Conservation (phyloP, 2,113 vertebrate species). For the Prunella himalayana region DNA sequence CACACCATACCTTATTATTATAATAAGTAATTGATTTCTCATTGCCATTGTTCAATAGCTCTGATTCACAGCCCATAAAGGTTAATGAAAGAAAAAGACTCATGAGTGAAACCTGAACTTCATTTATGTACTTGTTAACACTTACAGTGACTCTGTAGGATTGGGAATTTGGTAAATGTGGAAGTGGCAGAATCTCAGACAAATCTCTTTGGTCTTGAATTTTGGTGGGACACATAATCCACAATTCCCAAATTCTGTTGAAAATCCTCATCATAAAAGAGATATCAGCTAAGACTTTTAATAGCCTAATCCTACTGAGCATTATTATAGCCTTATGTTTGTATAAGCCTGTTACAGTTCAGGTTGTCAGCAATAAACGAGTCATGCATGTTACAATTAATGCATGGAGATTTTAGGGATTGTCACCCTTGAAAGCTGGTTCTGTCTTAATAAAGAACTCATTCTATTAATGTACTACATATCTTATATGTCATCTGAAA, state of each 20-base stretch:
- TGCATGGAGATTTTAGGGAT: neutral
- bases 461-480: neutral
- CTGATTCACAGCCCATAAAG: neutral
- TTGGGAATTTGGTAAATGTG: neutral
- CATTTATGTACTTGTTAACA: neutral
- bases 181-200: neutral
- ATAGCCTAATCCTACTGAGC: neutral
- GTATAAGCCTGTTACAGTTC: neutral
- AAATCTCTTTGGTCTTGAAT: neutral
- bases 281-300: neutral
- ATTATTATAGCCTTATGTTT: neutral
- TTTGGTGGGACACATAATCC: neutral
- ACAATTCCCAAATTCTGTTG: neutral
- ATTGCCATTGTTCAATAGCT: neutral
- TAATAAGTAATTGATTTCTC: constrained; percentile 14
- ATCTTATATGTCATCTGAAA: neutral
- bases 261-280: neutral
- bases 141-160: neutral
- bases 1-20: neutral
- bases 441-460: neutral
- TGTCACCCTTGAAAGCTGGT: neutral
- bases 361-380: neutral
- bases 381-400: neutral
- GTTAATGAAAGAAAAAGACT: neutral
- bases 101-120: neutral